Evolutionary conservation across 1,140 invertebrate genomes (phyloP).

Genomic region (Parapsyche elsis): DNA sequence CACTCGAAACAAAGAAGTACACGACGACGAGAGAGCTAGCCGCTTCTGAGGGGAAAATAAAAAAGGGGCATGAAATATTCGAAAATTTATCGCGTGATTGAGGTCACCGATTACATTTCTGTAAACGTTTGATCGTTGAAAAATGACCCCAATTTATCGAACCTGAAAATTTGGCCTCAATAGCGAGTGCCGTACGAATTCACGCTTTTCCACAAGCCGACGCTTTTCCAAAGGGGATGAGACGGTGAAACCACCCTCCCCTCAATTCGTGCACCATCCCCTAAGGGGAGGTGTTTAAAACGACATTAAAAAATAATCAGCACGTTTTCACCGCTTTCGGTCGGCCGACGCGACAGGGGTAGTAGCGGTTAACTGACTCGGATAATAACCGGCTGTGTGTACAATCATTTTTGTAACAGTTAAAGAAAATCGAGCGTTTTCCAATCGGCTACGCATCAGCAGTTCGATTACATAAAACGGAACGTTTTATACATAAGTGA

Average conservation of each 20-base stretch:
- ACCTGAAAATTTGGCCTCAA: not conserved
- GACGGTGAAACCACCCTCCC: too few species aligned
- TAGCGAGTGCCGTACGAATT: too few species aligned
- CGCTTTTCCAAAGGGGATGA: not conserved
- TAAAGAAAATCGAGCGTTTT: not conserved
- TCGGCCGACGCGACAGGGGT: not conserved
- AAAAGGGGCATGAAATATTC: not conserved
- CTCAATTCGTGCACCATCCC: too few species aligned
- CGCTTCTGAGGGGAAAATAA: not conserved
- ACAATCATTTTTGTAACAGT: not conserved
- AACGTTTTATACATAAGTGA: too few species aligned
- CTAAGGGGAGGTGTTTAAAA: slow-evolving; percentile 28
- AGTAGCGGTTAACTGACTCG: not conserved
- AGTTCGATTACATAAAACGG: too few species aligned
- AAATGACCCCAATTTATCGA: not conserved
- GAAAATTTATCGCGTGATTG: not conserved
- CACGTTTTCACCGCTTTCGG: not conserved
- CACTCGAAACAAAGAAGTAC: too few species aligned
- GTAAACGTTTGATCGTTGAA: slow-evolving; percentile 1
- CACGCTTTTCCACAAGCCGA: not conserved
- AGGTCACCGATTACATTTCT: not conserved
- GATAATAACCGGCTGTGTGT: not conserved
- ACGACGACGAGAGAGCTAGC: too few species aligned
- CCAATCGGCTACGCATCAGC: not conserved
- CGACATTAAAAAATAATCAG: slow-evolving; percentile 41